phyloP scores from a whole-genome alignment of 2,113 vertebrate genomes.

The Campylomormyrus numenius region DNA sequence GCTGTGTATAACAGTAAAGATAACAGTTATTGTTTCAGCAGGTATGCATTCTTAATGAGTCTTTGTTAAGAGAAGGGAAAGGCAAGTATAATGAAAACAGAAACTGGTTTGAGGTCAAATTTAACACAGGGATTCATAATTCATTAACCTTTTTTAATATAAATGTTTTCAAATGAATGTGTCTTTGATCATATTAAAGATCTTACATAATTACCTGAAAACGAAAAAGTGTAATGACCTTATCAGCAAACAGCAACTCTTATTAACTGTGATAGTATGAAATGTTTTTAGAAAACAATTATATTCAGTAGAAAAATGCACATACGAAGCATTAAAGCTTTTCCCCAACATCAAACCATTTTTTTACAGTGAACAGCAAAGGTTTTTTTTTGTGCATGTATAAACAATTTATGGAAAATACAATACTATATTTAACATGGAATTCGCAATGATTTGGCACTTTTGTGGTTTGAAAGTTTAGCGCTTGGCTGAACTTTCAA shows the following conservation, averaged over 20 bases:
- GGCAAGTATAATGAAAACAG: background rate
- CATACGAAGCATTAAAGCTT: background rate
- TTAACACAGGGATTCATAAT: background rate
- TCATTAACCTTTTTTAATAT: background rate
- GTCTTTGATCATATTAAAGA: background rate
- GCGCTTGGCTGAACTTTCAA: background rate
- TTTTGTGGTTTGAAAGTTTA: background rate
- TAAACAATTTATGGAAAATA: background rate
- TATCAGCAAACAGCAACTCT: background rate
- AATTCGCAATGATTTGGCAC: background rate
- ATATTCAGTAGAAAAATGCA: background rate
- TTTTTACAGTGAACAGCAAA: background rate
- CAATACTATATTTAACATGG: background rate
- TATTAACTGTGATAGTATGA: background rate
- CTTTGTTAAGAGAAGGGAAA: background rate
- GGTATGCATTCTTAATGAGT: conserved; percentile 15
- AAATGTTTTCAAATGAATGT: background rate
- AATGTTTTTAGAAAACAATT: background rate
- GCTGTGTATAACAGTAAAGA: conserved; percentile 11
- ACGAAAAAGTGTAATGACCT: background rate
- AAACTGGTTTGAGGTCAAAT: background rate
- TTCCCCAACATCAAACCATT: background rate
- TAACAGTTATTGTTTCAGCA: background rate
- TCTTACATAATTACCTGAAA: background rate
- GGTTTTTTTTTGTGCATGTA: background rate